phyloP scores from a whole-genome alignment of 1,140 invertebrate species.

The Maniola jurtina region DNA sequence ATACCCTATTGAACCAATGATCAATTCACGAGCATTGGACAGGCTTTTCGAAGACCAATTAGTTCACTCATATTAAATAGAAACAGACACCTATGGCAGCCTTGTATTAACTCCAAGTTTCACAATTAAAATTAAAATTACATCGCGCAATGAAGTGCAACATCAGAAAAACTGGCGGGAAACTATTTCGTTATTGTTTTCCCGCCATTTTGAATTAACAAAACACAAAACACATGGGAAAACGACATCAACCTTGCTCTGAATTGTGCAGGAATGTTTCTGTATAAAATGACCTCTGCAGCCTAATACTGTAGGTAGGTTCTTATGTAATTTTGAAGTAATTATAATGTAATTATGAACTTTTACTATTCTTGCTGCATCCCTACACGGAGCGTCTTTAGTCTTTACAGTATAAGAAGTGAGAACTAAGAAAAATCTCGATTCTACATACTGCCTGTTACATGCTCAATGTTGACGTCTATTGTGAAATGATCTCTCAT shows the following conservation, averaged over 20 bases:
- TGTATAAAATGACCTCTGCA: not conserved
- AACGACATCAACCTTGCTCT: slow-evolving; percentile 27
- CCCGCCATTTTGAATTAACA: slow-evolving; percentile 27
- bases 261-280: slow-evolving; percentile 14
- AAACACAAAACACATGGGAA: slow-evolving; percentile 30
- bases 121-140: slow-evolving; percentile 12
- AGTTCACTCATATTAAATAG: too few species aligned
- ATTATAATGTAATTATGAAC: slow-evolving; percentile 11
- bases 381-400: not conserved
- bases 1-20: too few species aligned
- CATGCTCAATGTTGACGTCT: too few species aligned
- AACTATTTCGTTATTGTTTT: slow-evolving; percentile 29
- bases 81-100: not conserved
- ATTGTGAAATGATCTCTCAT: too few species aligned
- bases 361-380: slow-evolving; percentile 18
- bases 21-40: too few species aligned
- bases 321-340: slow-evolving; percentile 20
- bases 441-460: too few species aligned
- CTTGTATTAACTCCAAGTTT: not conserved
- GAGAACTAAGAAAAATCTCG: too few species aligned
- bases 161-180: slow-evolving; percentile 22
- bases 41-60: too few species aligned
- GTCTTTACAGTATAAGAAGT: not conserved
- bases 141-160: slow-evolving; percentile 15
- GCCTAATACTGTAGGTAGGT: not conserved